These are phyloP conservation scores for Sebastes itinus DNA, from an alignment of 2,797 vertebrate genomes.

Conservation along the genomic window DNA sequence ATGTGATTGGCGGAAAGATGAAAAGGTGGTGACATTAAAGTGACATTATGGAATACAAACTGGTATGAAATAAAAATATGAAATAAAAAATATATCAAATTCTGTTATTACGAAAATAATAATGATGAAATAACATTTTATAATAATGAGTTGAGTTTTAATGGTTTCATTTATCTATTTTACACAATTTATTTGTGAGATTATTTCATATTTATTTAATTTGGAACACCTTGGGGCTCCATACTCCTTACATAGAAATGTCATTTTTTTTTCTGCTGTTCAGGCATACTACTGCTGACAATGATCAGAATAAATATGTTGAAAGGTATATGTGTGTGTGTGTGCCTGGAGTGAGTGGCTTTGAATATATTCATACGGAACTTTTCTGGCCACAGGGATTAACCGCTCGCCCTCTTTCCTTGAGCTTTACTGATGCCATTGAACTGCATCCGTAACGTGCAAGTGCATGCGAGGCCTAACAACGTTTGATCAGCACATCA, in stretches of 20 bases:
- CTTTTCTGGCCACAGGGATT: neutral
- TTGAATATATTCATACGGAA: neutral
- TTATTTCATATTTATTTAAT: neutral
- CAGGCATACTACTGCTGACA: neutral
- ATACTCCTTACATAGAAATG: neutral
- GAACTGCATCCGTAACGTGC: constrained; percentile 13
- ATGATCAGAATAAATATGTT: neutral
- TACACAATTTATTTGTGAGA: neutral
- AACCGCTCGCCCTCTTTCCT: neutral
- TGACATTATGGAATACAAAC: neutral
- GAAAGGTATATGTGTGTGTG: neutral
- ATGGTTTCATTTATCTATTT: neutral
- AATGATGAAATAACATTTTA: too few relatives aligned
- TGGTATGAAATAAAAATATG: neutral
- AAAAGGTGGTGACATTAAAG: neutral
- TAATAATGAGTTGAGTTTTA: neutral
- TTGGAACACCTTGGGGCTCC: too few relatives aligned
- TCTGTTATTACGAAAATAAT: too few relatives aligned
- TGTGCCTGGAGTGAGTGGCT: neutral
- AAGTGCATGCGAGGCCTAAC: constrained; percentile 1
- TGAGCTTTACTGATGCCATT: constrained; percentile 10
- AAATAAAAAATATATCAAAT: too few relatives aligned
- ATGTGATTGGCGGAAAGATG: neutral
- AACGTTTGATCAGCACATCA: constrained; percentile 55
- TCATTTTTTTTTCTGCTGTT: neutral